A percentile compares a stretch with the other conserved stretches of the same genome.
Evolutionary conservation across 2,797 vertebrate genomes (phyloP).

Genomic region (Amazona ochrocephala): DNA sequence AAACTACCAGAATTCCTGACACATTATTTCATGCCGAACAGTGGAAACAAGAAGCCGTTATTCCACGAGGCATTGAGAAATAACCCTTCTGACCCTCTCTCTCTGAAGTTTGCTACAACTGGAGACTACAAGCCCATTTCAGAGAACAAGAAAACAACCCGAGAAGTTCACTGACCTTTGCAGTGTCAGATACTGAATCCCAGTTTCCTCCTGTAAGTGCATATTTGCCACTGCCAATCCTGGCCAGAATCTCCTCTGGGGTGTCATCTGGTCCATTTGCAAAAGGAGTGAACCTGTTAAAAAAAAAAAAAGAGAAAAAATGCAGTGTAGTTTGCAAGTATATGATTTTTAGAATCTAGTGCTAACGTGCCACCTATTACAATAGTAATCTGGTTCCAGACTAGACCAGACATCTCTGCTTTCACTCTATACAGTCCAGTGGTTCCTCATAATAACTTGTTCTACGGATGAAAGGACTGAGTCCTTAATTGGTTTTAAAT

Average conservation of each 20-base stretch:
- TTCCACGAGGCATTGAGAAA: background rate
- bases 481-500: background rate
- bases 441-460: background rate
- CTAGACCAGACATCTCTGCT: background rate
- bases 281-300: slow-evolving; percentile 91
- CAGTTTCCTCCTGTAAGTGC: slow-evolving; percentile 92
- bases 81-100: background rate
- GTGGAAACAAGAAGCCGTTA: background rate
- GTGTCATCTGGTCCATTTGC: slow-evolving; percentile 92
- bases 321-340: background rate
- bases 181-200: slow-evolving; percentile 91
- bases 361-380: background rate
- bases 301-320: background rate
- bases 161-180: slow-evolving; percentile 82
- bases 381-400: background rate
- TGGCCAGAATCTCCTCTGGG: slow-evolving; percentile 93
- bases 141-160: background rate
- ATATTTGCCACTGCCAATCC: slow-evolving; percentile 92
- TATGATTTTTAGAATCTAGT: background rate
- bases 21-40: background rate
- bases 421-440: background rate
- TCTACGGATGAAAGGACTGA: background rate
- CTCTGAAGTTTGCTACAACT: background rate
- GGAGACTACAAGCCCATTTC: background rate
- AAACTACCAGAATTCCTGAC: background rate